Percentiles rank a stretch among this genome's conserved stretches.
phyloP scores from a whole-genome alignment of 2,888 invertebrate species.

The Tachina fera region DNA sequence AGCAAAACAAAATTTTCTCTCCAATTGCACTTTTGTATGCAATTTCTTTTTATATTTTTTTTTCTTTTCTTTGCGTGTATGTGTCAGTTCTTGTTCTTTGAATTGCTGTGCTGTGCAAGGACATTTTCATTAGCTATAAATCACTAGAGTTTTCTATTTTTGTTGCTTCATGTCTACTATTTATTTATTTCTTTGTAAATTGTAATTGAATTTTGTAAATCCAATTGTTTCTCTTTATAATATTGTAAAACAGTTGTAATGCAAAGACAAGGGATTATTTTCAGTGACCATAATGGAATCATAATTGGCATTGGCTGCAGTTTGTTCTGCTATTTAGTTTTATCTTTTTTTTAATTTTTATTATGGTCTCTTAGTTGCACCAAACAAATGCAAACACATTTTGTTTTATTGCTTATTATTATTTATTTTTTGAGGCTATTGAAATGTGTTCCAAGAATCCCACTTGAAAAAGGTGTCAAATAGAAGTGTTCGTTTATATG shows the following conservation, averaged over 20 bases:
- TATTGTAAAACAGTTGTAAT: slow-evolving; percentile 63
- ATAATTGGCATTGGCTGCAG: slow-evolving; percentile 59
- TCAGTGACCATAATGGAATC: slow-evolving; percentile 65
- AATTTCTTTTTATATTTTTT: neutral
- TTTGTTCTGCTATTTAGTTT: slow-evolving; percentile 6
- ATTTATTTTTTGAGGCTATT: neutral
- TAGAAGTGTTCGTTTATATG: too few relatives aligned
- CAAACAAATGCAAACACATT: slow-evolving; percentile 38
- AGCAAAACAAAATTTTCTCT: neutral
- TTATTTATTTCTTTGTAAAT: slow-evolving; percentile 56
- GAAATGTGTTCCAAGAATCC: slow-evolving; percentile 25
- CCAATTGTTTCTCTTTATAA: slow-evolving; percentile 57
- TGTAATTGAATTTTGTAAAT: slow-evolving; percentile 59
- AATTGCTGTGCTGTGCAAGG: slow-evolving; percentile 42
- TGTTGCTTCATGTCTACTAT: slow-evolving; percentile 5
- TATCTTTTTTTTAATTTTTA: neutral
- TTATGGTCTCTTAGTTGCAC: neutral
- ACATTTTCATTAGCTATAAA: slow-evolving; percentile 68
- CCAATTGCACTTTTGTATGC: slow-evolving; percentile 36
- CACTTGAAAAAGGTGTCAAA: slow-evolving; percentile 38
- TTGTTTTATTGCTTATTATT: neutral
- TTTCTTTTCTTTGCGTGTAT: neutral
- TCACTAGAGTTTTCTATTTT: slow-evolving; percentile 38
- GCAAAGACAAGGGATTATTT: slow-evolving; percentile 49
- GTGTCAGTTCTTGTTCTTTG: slow-evolving; percentile 49